A percentile compares a stretch with the other conserved stretches of the same genome.
These are phyloP conservation scores for Periophthalmus modestus DNA, from an alignment of 2,113 vertebrate genomes.

Conservation along the genomic window DNA sequence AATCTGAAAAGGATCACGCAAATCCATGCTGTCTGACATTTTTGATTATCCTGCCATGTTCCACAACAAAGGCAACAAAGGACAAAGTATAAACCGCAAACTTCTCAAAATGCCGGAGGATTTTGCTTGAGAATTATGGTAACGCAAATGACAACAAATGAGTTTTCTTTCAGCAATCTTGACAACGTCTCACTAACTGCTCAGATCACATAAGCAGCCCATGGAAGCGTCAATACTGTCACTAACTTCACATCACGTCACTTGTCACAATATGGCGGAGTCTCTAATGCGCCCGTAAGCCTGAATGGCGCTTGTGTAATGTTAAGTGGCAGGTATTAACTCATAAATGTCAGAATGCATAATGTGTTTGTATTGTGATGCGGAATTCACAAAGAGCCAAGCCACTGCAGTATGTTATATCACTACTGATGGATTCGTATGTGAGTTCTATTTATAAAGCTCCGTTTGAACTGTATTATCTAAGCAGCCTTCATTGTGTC, in stretches of 20 bases:
- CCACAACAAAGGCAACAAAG: constrained; percentile 67
- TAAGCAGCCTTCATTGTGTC: constrained; percentile 13
- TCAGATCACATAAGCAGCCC: constrained; percentile 32
- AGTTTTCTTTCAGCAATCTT: constrained; percentile 3
- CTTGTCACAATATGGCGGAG: constrained; percentile 28
- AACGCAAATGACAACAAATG: constrained; percentile 10
- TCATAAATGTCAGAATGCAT: constrained; percentile 15
- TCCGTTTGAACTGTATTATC: constrained; percentile 20
- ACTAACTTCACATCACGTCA: constrained; percentile 19
- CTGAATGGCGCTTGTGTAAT: constrained; percentile 27
- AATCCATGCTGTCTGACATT: constrained; percentile 64
- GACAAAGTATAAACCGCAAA: constrained; percentile 39
- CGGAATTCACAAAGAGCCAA: constrained; percentile 19
- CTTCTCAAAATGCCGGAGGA: constrained; percentile 14
- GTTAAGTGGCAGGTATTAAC: constrained; percentile 23
- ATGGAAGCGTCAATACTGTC: constrained; percentile 18
- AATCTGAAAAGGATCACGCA: constrained; percentile 67
- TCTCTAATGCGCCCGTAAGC: constrained; percentile 13
- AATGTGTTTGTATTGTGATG: constrained; percentile 20
- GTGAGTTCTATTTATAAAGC: constrained; percentile 1
- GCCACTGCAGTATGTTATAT: background rate
- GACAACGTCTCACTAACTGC: constrained; percentile 6
- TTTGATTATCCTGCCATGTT: constrained; percentile 60
- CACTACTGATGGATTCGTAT: background rate
- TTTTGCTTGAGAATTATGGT: background rate